These are phyloP conservation scores for Aphelinus atriplicis DNA, from an alignment of 1,140 invertebrate genomes.

Conservation along the genomic window DNA sequence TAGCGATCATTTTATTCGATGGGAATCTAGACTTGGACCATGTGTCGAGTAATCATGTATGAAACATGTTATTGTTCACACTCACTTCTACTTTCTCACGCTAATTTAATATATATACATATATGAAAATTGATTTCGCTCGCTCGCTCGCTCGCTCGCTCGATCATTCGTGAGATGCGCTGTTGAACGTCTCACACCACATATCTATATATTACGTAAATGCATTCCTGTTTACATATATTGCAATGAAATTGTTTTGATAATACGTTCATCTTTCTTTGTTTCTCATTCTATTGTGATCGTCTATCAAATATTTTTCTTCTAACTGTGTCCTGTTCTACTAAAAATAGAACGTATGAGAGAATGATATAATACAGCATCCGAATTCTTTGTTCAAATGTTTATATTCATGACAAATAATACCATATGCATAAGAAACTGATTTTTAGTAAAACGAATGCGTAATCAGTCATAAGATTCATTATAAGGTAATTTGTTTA, in stretches of 20 bases:
- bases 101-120: slow-evolving; percentile 24
- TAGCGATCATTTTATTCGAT: slow-evolving; percentile 16
- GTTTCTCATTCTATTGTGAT: slow-evolving; percentile 22
- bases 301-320: slow-evolving; percentile 15
- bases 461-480: too few relatives aligned
- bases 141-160: slow-evolving; percentile 30
- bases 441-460: not conserved
- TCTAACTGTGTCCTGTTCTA: too few relatives aligned
- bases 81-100: slow-evolving; percentile 31
- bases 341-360: too few relatives aligned
- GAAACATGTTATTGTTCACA: slow-evolving; percentile 26
- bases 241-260: slow-evolving; percentile 34
- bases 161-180: slow-evolving; percentile 38
- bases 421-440: not conserved
- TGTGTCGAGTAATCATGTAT: slow-evolving; percentile 20
- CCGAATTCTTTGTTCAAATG: too few relatives aligned
- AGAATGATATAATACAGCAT: too few relatives aligned
- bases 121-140: slow-evolving; percentile 31
- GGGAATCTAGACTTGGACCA: slow-evolving; percentile 2
- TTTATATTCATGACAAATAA: too few relatives aligned
- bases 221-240: slow-evolving; percentile 33
- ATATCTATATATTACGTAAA: slow-evolving; percentile 29
- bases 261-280: slow-evolving; percentile 30
- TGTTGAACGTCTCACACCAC: slow-evolving; percentile 30
- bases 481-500: too few relatives aligned